Percentiles rank a stretch among this genome's conserved stretches.
Conservation (phyloP, 2,888 invertebrate species). For the Pasiphila rectangulata region DNA sequence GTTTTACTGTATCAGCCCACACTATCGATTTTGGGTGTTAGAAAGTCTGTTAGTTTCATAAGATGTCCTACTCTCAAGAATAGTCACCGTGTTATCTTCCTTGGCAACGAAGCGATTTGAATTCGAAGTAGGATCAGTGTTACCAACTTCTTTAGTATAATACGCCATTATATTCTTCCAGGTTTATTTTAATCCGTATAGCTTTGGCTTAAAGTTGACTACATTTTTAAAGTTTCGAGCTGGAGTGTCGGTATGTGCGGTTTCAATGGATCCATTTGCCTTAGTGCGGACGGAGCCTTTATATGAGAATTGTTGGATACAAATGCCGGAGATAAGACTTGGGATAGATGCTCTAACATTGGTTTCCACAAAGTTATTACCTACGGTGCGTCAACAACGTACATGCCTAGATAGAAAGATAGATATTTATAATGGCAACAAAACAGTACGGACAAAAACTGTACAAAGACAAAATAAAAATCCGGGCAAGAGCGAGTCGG, state of each 20-base stretch:
- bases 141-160: constrained; percentile 34
- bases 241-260: constrained; percentile 21
- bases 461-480: too few relatives aligned
- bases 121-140: constrained; percentile 40
- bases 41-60: neutral
- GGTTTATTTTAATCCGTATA: constrained; percentile 47
- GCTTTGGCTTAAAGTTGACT: constrained; percentile 39
- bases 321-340: too few relatives aligned
- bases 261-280: constrained; percentile 22
- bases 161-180: constrained; percentile 43
- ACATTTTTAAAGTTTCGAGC: constrained; percentile 43
- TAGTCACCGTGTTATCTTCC: constrained; percentile 41
- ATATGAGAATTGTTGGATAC: too few relatives aligned
- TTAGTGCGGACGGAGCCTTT: neutral
- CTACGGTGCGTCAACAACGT: too few relatives aligned
- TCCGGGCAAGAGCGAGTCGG: too few relatives aligned
- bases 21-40: neutral
- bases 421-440: too few relatives aligned
- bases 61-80: constrained; percentile 27
- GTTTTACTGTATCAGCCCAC: neutral
- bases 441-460: too few relatives aligned
- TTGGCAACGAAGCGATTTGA: constrained; percentile 43
- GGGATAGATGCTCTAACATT: too few relatives aligned
- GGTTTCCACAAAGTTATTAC: too few relatives aligned
- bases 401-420: too few relatives aligned